Percentiles rank a stretch among this genome's conserved stretches.
phyloP scores from a whole-genome alignment of 2,797 vertebrate species.

The Acestrorhynchus altus region DNA sequence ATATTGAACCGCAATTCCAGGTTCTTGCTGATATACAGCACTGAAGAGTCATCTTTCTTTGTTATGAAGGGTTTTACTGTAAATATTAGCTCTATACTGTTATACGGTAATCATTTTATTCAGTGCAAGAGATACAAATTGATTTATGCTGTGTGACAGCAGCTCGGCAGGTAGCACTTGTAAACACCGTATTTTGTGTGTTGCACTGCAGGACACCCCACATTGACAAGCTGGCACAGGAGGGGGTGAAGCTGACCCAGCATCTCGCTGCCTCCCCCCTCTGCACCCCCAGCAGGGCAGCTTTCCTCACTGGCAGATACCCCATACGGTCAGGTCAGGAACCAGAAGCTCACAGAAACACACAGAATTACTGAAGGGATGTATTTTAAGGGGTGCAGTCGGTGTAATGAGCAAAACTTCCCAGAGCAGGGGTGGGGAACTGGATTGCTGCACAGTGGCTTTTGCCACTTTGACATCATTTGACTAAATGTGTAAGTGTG shows the following conservation, averaged over 20 bases:
- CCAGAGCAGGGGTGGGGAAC: no score
- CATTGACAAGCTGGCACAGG: slow-evolving; percentile 80
- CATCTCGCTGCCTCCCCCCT: slow-evolving; percentile 88
- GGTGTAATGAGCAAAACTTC: neutral
- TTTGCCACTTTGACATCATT: no score
- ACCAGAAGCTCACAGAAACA: neutral
- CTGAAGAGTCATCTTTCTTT: neutral
- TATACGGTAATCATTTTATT: neutral
- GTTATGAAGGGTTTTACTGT: neutral
- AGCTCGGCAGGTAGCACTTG: neutral
- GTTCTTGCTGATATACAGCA: no score
- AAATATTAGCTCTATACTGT: neutral
- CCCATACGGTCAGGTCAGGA: slow-evolving; percentile 85
- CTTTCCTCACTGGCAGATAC: slow-evolving; percentile 92
- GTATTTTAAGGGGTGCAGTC: neutral
- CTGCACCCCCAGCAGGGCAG: slow-evolving; percentile 91
- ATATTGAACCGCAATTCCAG: no score
- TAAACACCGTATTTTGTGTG: slow-evolving; percentile 44
- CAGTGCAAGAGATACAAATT: neutral
- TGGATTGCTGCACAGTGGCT: no score
- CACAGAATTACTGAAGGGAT: neutral
- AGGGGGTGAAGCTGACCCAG: slow-evolving; percentile 90
- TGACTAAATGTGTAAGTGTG: no score
- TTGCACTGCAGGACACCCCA: slow-evolving; percentile 75
- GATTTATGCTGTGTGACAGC: neutral